A percentile compares a stretch with the other conserved stretches of the same genome.
phyloP scores from a whole-genome alignment of 2,113 vertebrate genomes.

The Cololabis saira region DNA sequence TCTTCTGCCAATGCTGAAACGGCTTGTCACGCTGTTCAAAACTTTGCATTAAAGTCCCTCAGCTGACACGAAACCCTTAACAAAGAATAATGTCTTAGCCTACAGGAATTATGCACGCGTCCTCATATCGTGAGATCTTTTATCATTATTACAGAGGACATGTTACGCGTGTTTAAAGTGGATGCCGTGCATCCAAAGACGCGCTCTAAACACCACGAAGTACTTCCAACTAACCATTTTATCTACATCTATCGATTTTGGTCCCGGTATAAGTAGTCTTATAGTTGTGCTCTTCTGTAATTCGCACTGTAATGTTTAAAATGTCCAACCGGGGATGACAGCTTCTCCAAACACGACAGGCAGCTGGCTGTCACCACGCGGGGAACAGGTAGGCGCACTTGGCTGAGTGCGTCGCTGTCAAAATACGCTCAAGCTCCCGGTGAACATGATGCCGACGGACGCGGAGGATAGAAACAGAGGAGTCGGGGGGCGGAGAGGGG shows the following conservation, averaged over 20 bases:
- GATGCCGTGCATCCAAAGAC: too few relatives aligned
- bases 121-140: too few relatives aligned
- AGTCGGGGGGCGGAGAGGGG: too few relatives aligned
- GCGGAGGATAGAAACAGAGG: neutral
- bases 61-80: neutral
- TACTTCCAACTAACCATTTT: neutral
- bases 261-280: too few relatives aligned
- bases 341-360: conserved; percentile 61
- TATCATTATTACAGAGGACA: too few relatives aligned
- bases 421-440: conserved; percentile 53
- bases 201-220: neutral
- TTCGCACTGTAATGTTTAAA: too few relatives aligned
- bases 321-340: conserved; percentile 43
- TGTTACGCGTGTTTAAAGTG: too few relatives aligned
- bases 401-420: conserved; percentile 64
- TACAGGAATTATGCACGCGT: too few relatives aligned
- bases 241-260: too few relatives aligned
- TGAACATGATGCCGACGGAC: conserved; percentile 38
- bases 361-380: conserved; percentile 75
- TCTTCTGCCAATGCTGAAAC: conserved; percentile 12
- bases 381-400: conserved; percentile 76
- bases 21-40: conserved; percentile 41
- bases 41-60: conserved; percentile 51
- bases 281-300: too few relatives aligned
- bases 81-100: too few relatives aligned